Conservation (phyloP, 2,797 vertebrate genomes). For the Odontamblyopus lacepedii region DNA sequence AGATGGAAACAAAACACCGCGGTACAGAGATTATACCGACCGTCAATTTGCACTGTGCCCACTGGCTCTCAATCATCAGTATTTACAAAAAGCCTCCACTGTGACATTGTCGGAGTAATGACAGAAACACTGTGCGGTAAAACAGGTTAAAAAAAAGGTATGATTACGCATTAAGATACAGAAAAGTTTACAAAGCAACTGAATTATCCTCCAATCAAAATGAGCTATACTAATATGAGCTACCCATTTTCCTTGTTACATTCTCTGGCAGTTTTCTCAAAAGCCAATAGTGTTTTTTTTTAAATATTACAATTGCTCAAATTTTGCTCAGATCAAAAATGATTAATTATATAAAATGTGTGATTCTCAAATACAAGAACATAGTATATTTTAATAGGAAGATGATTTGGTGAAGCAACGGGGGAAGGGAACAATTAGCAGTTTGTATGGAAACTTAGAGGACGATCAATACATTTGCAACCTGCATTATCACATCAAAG, state of each 20-base stretch:
- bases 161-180: background rate
- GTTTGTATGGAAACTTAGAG: background rate
- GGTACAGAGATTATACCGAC: constrained; percentile 52
- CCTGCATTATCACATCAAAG: background rate
- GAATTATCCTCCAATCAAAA: too few relatives aligned
- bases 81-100: constrained; percentile 15
- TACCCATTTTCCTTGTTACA: too few relatives aligned
- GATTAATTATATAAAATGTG: background rate
- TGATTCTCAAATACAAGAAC: background rate
- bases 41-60: constrained; percentile 42
- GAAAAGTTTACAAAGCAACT: background rate
- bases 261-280: too few relatives aligned
- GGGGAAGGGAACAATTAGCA: background rate
- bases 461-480: background rate
- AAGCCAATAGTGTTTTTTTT: too few relatives aligned
- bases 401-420: background rate
- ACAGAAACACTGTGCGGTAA: constrained; percentile 21
- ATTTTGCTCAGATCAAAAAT: background rate
- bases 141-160: background rate
- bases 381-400: background rate
- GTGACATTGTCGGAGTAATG: constrained; percentile 33
- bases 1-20: constrained; percentile 64
- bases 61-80: constrained; percentile 50
- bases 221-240: too few relatives aligned
- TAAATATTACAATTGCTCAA: background rate